Conservation (phyloP, 1,140 invertebrate species). For the Reticulitermes speratus region DNA sequence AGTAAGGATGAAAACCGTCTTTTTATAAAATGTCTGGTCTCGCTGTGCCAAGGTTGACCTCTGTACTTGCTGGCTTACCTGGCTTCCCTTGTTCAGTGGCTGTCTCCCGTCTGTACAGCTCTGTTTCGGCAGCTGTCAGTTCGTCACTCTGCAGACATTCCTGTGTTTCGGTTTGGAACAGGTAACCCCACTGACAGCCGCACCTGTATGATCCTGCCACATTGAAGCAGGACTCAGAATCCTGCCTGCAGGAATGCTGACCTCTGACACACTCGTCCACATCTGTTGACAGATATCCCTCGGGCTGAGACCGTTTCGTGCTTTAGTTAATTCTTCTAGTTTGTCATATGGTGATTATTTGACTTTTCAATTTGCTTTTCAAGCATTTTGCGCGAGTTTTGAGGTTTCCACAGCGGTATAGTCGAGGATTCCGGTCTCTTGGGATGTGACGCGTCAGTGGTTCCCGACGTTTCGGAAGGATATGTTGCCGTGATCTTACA, state of each 20-base stretch:
- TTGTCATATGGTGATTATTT: background rate
- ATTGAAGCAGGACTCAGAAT: slow-evolving; percentile 56
- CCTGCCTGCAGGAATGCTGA: slow-evolving; percentile 48
- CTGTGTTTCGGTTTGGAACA: slow-evolving; percentile 42
- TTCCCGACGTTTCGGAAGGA: too few relatives aligned
- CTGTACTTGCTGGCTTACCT: background rate
- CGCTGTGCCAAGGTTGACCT: background rate
- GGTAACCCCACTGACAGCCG: slow-evolving; percentile 51
- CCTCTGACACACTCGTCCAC: slow-evolving; percentile 57
- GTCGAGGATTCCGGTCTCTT: too few relatives aligned
- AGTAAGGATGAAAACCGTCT: too few relatives aligned
- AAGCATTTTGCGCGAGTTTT: too few relatives aligned
- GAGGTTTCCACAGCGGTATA: too few relatives aligned
- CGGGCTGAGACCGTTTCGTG: background rate
- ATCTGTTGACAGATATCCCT: slow-evolving; percentile 45
- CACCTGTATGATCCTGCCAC: slow-evolving; percentile 54
- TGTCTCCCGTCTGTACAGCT: background rate
- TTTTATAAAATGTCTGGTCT: background rate
- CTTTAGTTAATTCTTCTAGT: background rate
- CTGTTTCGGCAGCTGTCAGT: background rate
- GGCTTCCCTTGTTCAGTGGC: background rate
- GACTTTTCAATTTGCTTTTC: background rate
- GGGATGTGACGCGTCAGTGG: too few relatives aligned
- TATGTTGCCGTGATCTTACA: too few relatives aligned
- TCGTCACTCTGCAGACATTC: slow-evolving; percentile 37